phyloP scores from a whole-genome alignment of 2,113 vertebrate species.

The Semnornis frantzii region DNA sequence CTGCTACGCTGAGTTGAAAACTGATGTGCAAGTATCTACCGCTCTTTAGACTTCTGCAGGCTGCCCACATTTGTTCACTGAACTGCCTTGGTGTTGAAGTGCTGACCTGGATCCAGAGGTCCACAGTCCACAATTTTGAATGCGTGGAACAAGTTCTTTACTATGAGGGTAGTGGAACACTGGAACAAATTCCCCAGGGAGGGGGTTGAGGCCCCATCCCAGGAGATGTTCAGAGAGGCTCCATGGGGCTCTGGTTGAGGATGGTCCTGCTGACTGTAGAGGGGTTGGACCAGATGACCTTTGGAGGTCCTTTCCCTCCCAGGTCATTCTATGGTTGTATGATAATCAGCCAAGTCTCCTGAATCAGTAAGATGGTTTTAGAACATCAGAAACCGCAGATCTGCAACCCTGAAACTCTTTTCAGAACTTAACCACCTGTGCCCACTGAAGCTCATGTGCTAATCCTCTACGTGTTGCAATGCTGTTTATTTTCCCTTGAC shows the following conservation, averaged over 20 bases:
- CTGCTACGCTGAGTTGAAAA: not conserved
- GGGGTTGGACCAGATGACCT: no score
- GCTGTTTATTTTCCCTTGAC: not conserved
- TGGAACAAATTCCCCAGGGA: no score
- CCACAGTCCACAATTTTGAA: not conserved
- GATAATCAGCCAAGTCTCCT: accelerated
- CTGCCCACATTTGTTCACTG: not conserved
- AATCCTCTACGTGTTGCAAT: not conserved
- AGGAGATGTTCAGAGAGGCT: no score
- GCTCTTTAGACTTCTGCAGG: not conserved
- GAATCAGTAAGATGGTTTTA: not conserved
- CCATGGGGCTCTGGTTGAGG: no score
- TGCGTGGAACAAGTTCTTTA: no score
- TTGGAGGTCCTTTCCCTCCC: no score
- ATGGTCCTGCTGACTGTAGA: no score
- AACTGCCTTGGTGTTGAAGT: not conserved
- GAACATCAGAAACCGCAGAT: not conserved
- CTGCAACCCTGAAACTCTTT: not conserved
- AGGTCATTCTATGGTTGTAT: no score
- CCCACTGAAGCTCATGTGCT: accelerated
- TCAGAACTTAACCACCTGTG: not conserved
- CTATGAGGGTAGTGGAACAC: no score
- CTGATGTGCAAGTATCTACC: not conserved
- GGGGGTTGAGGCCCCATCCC: no score
- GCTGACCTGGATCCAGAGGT: not conserved